Evolutionary conservation across 2,888 invertebrate species (phyloP), one percentile per base, ranked within the genome.

Genomic region (Autographa gamma): DNA sequence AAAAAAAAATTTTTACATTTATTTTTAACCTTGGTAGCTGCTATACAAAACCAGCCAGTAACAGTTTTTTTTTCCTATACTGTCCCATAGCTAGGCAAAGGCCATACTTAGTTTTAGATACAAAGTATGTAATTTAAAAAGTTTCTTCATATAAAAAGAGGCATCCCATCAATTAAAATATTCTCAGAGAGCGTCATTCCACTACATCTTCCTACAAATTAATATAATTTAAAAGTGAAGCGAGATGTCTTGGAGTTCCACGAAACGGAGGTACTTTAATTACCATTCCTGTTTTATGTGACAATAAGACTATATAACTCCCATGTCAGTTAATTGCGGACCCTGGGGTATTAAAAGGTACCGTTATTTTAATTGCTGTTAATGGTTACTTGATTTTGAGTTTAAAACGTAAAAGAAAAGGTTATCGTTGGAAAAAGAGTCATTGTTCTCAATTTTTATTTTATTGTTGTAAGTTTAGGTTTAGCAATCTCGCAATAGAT

Each of bases 231-330:
- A 63, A 69, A 76, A 82, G 32, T 63, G 60, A 59, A 77, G 75
- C 60, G 62, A 31, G 34, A 66, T 62, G 64, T 73, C 56, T 69
- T 72, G 52, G 71, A 73, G 60, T 79, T 76, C 59, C 25, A 77
- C 69, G 79, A 56, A 77, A 71, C 75, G 60, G 62, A 74, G 71
- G 64, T 80, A 71, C 48, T 74, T 71, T 80, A 84, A 84, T 83
- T 84, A 78, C 78, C 73, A 75, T 74, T 79, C 66, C 73, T 76
- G 71, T 74, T 83, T 83, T 81, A 81, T 76, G 74, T 60, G 66
- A 72, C 61, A 69, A 72, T 83, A 77, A 82, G 75, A 66, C 58
- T 72, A 74, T 67, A 83, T 71, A 81, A 81, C 76, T 77, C 69
- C 63, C 62, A 66, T 65, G 74, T 69, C 74, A 66, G 61, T 74